Base-by-base conservation (phyloP, 2,113 vertebrate species). In the Petaurus breviceps region DNA sequence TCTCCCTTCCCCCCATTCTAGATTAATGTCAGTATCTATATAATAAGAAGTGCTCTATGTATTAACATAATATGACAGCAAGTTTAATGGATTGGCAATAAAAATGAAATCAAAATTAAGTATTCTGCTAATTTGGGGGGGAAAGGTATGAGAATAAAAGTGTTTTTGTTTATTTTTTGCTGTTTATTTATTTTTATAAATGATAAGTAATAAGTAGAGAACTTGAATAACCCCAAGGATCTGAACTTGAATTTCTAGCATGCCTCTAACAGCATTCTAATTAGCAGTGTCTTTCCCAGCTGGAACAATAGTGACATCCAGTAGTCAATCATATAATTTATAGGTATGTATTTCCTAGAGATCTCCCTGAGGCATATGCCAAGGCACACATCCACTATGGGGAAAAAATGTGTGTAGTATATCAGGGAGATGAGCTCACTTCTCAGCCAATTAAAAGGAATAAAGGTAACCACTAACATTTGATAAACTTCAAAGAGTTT, bases 361-460 rank as follows among this genome's bases (percentile, higher is more conserved):
- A 94, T 47, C 90, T 91, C 89, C 50, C 94, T 94, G 24, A 94
- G 25, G 31, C 49, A 91, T 1, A 43, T 49, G 92, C 46, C 68
- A 84, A 84, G 68, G 37, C 19, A 84, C 68, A 84, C 43, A 84
- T 43, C 68, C 37, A 84, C 68, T 84, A 84, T 43, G 4, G n/a
- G n/a, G 10, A 51, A 93, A 93, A 93, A 90, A 92, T 90, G 26
- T 93, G 24, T 51, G 51, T 61, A 91, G 47, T 89, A 61, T 43
- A 90, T 54, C 52, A 54, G 8, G 84, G 46, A 54, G 26, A 4
- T 92, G 55, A 28, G n/a, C 43, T 50, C 5, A 55, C 4, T 51
- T 54, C 24, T 22, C n/a, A 90, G 77, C 25, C 22, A n/a, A 94
- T 94, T 95, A 94, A 95, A 91, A 84, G 50, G 94, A 49, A 68